Conservation (phyloP, 2,797 vertebrate genomes). For the Loris lydekkerianus region DNA sequence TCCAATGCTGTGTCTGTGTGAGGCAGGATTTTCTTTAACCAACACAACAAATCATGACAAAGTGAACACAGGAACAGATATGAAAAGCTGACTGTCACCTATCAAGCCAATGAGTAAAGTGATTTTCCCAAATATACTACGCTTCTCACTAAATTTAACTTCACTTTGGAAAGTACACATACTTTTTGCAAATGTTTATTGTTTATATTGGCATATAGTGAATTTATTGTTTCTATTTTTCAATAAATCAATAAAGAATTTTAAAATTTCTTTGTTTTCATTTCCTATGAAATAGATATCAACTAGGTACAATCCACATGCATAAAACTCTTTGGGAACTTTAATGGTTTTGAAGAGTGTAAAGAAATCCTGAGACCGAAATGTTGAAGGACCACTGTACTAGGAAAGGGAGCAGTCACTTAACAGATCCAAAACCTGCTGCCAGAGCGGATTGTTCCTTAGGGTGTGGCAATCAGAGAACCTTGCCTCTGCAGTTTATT, state of each 20-base stretch:
- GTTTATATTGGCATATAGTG: background rate
- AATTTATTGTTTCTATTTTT: background rate
- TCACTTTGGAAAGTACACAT: constrained; percentile 4
- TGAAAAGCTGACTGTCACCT: background rate
- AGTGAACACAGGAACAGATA: background rate
- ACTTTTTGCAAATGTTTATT: background rate
- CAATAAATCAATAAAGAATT: background rate
- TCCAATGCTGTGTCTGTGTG: background rate
- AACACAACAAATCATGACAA: background rate
- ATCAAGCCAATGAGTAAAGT: background rate
- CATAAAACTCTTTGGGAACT: background rate
- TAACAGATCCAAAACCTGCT: background rate
- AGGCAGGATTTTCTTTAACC: constrained; percentile 4
- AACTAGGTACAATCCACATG: background rate
- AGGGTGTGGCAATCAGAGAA: background rate
- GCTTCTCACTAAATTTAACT: background rate
- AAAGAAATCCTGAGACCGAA: background rate
- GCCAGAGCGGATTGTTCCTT: background rate
- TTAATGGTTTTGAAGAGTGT: background rate
- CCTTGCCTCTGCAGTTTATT: background rate
- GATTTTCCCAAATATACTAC: background rate
- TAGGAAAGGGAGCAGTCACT: background rate
- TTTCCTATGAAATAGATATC: background rate
- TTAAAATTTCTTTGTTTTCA: background rate
- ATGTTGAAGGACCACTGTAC: background rate